Base-by-base conservation (phyloP, 1,140 invertebrate genomes). In the Paralvinella palmiformis region DNA sequence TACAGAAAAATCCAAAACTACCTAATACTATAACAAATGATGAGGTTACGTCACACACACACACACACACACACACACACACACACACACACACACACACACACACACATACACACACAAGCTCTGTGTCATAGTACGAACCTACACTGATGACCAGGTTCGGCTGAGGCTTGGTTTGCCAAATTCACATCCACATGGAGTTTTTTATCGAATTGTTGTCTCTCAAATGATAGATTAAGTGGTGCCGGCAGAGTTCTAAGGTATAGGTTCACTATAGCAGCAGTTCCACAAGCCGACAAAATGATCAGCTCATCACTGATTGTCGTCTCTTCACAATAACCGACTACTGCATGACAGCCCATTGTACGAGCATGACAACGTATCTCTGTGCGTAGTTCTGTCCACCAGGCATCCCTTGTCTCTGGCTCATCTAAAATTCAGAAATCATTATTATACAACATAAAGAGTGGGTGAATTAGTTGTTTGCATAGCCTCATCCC, bases 231-330 rank as follows among this genome's bases (percentile, higher is more conserved):
- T 17, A 33, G 20, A 3, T 27, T 57, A 20, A 57, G 10, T 20
- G 35, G 27, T 0, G 33, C 33, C 55, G 7, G 27, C n/a, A 20
- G 3, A 31, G 55, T 27, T 20, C 27, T 32, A 27, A 57, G 29
- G 24, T 36, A 20, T n/a, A 57, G 55, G 57, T 80, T 81, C 22
- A 94, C 88, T 7, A 93, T 85, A 0, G 92, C 94, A 2, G 94
- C 95, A 0, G 95, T 98, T 0, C 95, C 95, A 31, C 86, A 89
- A 0, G 92, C 94, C 68, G 92, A 96, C 41, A 98, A 75, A 0
- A 98, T 88, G 73, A 93, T 95, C 0, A 98, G 90, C 73, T 98
- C 94, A 73, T 97, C 95, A 72, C 92, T 91, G 71, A 96, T 94
- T 65, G 89, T 89, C 0, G 92, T 92, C 44, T 88, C 85, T 82